Evolutionary conservation across 1,140 invertebrate species (phyloP).

Genomic region (Danaus melanippus): DNA sequence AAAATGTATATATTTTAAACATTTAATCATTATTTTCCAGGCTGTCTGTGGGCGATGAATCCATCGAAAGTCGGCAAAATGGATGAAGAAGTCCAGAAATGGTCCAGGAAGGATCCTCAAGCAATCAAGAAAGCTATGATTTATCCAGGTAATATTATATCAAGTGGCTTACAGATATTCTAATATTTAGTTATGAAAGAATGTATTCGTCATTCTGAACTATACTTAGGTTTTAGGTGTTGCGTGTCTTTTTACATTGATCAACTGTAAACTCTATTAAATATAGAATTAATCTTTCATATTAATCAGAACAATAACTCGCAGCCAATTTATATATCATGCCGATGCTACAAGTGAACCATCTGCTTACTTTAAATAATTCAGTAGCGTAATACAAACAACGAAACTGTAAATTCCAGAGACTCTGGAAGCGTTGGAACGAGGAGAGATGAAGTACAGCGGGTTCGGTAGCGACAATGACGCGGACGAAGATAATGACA

Average conservation of each 20-base stretch:
- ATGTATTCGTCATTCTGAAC: not conserved
- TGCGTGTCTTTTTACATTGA: no score
- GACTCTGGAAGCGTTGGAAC: conserved; percentile 84
- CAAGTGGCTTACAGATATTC: not conserved
- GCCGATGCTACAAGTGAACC: no score
- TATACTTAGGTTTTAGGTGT: no score
- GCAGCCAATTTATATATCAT: no score
- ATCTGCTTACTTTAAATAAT: no score
- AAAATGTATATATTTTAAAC: conserved; percentile 4
- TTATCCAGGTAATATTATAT: conserved; percentile 77
- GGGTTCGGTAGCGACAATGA: conserved; percentile 68
- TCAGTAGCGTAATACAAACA: not conserved
- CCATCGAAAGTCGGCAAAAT: conserved; percentile 95
- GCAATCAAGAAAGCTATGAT: conserved; percentile 92
- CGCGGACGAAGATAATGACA: conserved; percentile 65
- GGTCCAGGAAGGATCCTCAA: conserved; percentile 93
- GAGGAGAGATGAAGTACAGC: conserved; percentile 88
- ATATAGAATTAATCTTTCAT: no score
- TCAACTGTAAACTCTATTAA: no score
- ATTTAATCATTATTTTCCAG: conserved; percentile 28
- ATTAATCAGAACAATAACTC: no score
- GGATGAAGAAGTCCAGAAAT: conserved; percentile 98
- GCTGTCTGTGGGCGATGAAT: conserved; percentile 97
- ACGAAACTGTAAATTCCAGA: conserved; percentile 68
- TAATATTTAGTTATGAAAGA: conserved; percentile 5